Evolutionary conservation across 2,888 invertebrate species (phyloP), one percentile per base, ranked within the genome.

Genomic region (Latrodectus hesperus): DNA sequence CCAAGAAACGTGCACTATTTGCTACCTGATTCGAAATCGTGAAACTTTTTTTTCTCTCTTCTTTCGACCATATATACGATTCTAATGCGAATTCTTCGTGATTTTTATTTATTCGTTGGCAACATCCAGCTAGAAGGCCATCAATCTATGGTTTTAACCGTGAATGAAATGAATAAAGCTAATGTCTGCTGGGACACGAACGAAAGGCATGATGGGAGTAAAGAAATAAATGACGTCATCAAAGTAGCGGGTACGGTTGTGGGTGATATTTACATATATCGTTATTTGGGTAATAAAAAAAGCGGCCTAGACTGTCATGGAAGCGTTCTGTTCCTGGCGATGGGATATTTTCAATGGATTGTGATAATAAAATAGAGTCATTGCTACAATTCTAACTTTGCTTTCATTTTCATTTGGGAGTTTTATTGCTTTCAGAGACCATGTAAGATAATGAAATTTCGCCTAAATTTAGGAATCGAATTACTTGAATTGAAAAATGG

Each of bases 41-140:
- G 38, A 38, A 38, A 38, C 14, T 52, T 52, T 68, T 55, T 70
- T 67, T 71, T 70, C 55, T 67, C 26, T 74, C 14, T 74, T 74
- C 55, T 38, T 55, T 38, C 38, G 38, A 4, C 38, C 22, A 49
- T 17, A 67, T 67, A 74, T 51, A 75, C 51, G 53, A 68, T 83
- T 83, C 76, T 83, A 83, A 83, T 83, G 83, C 71, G 83, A 83
- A 83, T 83, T 70, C 83, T 83, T 67, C 83, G 83, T 83, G 83
- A 76, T 83, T 83, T 83, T 83, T 83, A 83, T 83, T 83, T 83
- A 83, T 83, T 76, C 60, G 70, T 65, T 26, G 17, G 22, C 17
- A 52, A 26, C 68, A 75, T 60, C 51, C 49, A 73, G 83, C 51
- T 64, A 77, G 17, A 52, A 76, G 22, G 38, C 74, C 83, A 83